A percentile compares a stretch with the other conserved stretches of the same genome.
These are phyloP conservation scores for cattle (Bos taurus) DNA, from an alignment of 2,113 vertebrate species.

Conservation along the genomic window ARS-UCD2.0 NC_037349.1:14446501-14447000, in stretches of 20 bases:
- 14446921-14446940: not conserved
- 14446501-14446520: not conserved
- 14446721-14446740: not conserved
- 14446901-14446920: not conserved
- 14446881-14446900: not conserved
- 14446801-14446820: not conserved
- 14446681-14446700: not conserved
- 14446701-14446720: not conserved
- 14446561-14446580: not conserved
- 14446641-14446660: not conserved
- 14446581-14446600: not conserved
- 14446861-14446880: not conserved
- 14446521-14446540: not conserved
- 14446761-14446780: not conserved
- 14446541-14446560: not conserved
- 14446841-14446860: not conserved
- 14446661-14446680: not conserved
- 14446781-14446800: not conserved
- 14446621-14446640: not conserved
- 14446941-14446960: not conserved
- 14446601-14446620: not conserved
- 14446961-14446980: not conserved
- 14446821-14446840: fast-evolving
- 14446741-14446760: fast-evolving
- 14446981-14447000: not conserved